Evolutionary conservation across 2,888 invertebrate species (phyloP).

Genomic region (Litoditis marina): DNA sequence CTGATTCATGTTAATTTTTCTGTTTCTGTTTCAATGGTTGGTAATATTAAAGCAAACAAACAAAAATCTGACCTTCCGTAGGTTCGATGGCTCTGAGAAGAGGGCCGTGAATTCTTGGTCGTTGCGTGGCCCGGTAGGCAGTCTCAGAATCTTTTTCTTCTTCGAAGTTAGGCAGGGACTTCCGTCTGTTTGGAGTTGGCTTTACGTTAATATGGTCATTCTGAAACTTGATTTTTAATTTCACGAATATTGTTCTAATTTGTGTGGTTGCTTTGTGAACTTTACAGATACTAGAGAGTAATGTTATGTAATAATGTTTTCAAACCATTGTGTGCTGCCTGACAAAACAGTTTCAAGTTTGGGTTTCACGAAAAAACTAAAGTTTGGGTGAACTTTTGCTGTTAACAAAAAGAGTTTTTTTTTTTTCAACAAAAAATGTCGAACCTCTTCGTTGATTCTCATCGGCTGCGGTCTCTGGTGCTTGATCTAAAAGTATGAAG

Average conservation of each 20-base stretch:
- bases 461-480: neutral
- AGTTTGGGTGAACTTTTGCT: neutral
- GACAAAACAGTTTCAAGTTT: neutral
- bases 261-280: no score
- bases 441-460: slow-evolving; percentile 4
- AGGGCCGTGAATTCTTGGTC: slow-evolving; percentile 16
- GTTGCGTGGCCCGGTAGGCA: neutral
- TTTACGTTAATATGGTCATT: slow-evolving; percentile 10
- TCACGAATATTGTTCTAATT: no score
- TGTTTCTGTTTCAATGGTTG: no score
- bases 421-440: slow-evolving; percentile 10
- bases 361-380: neutral
- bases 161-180: slow-evolving; percentile 9
- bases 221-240: no score
- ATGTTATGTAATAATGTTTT: no score
- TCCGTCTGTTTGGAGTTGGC: slow-evolving; percentile 9
- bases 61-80: no score
- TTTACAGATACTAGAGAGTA: no score
- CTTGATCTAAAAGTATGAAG: no score
- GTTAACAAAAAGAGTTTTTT: neutral
- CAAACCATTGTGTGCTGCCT: no score
- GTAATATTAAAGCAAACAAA: no score
- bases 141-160: slow-evolving; percentile 10
- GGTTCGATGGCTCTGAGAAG: slow-evolving; percentile 9
- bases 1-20: no score